These are phyloP conservation scores for Phyllotreta cruciferae DNA, from an alignment of 2,888 invertebrate genomes.

Conservation along the genomic window DNA sequence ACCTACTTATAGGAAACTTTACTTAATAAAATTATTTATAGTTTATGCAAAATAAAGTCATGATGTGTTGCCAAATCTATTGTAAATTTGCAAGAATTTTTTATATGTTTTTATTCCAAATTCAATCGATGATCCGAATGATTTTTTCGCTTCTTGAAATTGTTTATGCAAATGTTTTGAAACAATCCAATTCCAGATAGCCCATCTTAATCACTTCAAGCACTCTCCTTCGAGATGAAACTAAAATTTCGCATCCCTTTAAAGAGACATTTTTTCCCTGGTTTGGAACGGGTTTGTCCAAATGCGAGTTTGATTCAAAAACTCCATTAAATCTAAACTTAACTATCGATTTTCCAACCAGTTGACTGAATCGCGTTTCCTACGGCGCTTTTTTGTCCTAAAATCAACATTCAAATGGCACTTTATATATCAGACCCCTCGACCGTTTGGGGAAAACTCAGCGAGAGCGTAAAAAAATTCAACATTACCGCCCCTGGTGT, in stretches of 20 bases:
- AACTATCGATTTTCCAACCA: conserved; percentile 24
- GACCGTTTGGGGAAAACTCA: neutral
- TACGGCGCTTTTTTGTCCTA: conserved; percentile 18
- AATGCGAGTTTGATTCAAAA: conserved; percentile 20
- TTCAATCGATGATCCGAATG: no score
- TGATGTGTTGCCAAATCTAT: no score
- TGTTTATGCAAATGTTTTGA: no score
- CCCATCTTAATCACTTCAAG: no score
- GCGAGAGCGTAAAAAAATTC: no score
- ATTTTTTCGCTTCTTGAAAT: no score
- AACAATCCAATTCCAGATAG: no score
- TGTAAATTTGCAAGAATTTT: no score
- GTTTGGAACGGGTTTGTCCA: conserved; percentile 6
- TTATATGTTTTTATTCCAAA: no score
- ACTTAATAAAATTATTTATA: no score
- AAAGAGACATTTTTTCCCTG: neutral
- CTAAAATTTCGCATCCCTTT: neutral
- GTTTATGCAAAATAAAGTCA: no score
- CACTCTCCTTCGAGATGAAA: neutral
- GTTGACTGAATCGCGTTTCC: conserved; percentile 22
- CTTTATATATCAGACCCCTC: conserved; percentile 8
- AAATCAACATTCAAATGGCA: conserved; percentile 25
- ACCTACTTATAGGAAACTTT: no score
- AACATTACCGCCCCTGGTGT: neutral
- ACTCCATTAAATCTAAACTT: conserved; percentile 22